Percentiles rank a stretch among this genome's conserved stretches.
Evolutionary conservation across 2,113 vertebrate species (phyloP).

Genomic region (mouse (Mus musculus)): DNA sequence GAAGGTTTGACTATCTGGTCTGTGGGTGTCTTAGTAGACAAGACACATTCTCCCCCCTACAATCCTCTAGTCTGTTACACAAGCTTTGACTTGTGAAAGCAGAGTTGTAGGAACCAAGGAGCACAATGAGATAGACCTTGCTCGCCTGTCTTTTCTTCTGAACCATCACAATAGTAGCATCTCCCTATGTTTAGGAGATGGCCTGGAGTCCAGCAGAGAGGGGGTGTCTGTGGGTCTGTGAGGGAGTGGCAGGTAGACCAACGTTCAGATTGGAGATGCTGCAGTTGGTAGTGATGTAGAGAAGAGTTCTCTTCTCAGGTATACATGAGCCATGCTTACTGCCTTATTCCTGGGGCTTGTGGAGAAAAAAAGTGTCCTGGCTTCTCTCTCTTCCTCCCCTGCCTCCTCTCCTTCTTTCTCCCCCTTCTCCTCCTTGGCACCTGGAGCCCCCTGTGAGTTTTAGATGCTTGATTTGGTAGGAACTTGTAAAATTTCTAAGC

Average conservation of each 20-base stretch:
- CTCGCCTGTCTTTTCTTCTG: fast-evolving
- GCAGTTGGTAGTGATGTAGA: not conserved
- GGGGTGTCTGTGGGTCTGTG: not conserved
- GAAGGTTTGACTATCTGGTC: not conserved
- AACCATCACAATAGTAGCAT: not conserved
- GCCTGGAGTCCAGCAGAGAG: not conserved
- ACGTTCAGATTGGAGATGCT: not conserved
- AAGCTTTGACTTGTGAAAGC: not conserved
- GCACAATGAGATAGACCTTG: not conserved
- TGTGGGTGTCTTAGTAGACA: not conserved
- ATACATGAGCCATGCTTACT: fast-evolving
- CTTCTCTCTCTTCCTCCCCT: not conserved
- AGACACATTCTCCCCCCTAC: too few species aligned
- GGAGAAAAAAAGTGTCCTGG: not conserved
- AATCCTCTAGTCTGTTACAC: not conserved
- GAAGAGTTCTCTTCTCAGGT: not conserved
- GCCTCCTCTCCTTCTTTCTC: fast-evolving
- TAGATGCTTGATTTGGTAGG: not conserved
- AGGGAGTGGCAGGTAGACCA: not conserved
- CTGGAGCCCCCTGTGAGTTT: not conserved
- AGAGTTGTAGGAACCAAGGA: not conserved
- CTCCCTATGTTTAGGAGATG: not conserved
- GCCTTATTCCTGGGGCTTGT: not conserved
- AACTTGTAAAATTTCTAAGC: not conserved
- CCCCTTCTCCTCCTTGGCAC: not conserved